These are phyloP conservation scores for Varecia variegata DNA, from an alignment of 2,797 vertebrate species.

Conservation along the genomic window DNA sequence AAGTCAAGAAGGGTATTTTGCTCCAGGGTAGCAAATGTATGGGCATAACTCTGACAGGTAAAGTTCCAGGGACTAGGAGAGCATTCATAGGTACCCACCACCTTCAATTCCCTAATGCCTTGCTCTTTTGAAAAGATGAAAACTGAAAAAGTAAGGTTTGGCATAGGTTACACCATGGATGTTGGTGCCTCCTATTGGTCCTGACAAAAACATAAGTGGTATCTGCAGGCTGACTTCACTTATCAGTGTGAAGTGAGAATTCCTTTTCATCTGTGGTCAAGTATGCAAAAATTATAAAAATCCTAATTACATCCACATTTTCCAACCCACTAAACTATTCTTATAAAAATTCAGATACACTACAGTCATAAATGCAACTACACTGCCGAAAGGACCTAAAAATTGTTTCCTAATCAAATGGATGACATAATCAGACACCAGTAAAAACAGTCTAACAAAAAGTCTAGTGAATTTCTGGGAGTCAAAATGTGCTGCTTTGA, in stretches of 20 bases:
- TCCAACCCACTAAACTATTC: not conserved
- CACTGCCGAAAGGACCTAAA: not conserved
- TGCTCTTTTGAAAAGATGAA: not conserved
- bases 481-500: conserved; percentile 18
- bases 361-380: not conserved
- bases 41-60: not conserved
- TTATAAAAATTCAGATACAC: conserved; percentile 41
- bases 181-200: conserved; percentile 16
- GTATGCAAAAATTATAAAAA: not conserved
- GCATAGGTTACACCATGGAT: not conserved
- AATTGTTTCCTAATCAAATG: not conserved
- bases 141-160: not conserved
- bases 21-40: not conserved
- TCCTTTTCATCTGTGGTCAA: not conserved
- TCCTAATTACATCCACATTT: not conserved
- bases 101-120: not conserved
- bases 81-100: not conserved
- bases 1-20: not conserved
- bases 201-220: conserved; percentile 1
- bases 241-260: not conserved
- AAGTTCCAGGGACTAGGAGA: not conserved
- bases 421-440: not conserved
- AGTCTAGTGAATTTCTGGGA: not conserved
- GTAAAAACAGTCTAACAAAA: not conserved
- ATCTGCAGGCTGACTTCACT: not conserved